Percentiles rank a stretch among this genome's conserved stretches.
Conservation (phyloP, 2,113 vertebrate genomes). For the Tyrannus savana region DNA sequence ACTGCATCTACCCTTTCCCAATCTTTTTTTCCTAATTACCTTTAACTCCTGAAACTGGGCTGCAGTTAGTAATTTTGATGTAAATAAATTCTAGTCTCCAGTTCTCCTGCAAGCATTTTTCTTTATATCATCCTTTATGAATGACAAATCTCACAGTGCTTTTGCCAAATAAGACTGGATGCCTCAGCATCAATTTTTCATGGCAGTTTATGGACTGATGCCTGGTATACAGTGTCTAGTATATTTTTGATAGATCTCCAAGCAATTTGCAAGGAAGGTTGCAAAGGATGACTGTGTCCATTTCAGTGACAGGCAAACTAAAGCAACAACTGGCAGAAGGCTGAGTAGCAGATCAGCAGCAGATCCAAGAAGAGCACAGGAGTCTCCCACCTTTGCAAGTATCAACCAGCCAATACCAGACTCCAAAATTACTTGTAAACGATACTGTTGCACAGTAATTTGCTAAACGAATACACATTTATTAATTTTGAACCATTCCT, state of each 20-base stretch:
- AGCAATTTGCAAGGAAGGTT: background rate
- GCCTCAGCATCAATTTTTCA: background rate
- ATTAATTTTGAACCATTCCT: background rate
- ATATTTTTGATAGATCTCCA: background rate
- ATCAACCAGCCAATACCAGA: background rate
- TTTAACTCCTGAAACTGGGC: background rate
- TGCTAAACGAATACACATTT: background rate
- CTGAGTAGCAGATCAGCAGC: background rate
- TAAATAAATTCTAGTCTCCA: background rate
- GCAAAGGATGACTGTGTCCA: fast-evolving
- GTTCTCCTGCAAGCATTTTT: background rate
- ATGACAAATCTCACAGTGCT: background rate
- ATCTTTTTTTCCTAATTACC: background rate
- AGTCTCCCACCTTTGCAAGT: background rate
- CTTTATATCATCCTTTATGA: background rate
- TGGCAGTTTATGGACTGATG: background rate
- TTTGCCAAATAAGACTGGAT: background rate
- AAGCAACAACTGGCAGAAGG: background rate
- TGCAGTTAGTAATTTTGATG: background rate
- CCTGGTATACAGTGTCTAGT: fast-evolving
- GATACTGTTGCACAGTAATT: background rate
- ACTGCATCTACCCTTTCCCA: background rate
- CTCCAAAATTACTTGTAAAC: background rate
- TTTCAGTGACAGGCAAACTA: background rate
- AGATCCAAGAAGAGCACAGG: background rate